Base-by-base conservation (phyloP, 2,113 vertebrate species). In the Thryonomys swinderianus region DNA sequence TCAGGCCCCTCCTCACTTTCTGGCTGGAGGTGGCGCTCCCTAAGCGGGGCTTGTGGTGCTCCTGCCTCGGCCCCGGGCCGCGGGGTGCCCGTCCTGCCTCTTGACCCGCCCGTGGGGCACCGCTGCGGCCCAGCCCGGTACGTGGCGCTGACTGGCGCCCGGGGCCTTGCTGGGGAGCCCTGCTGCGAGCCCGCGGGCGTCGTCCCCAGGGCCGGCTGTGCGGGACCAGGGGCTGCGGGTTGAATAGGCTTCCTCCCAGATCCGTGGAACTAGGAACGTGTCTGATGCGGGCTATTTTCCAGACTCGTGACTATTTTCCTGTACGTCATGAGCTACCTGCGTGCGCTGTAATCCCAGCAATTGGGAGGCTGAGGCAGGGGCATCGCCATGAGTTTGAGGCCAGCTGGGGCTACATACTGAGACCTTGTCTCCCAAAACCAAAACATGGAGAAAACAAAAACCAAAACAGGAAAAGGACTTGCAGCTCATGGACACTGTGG, bases 401-500 rank as follows among this genome's bases (percentile, higher is more conserved):
- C 66, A 69, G 66, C 13, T 6, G 14, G 42, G 71, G 42, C 5
- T 14, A 45, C 71, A 45, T 3, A 45, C 25, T 7, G 40, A 45
- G 40, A 30, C 25, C 6, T 6, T 76, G 25, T 17, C 73, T 48
- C 14, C 27, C 27, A 74, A 48, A 16, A 32, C 30, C 48, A 51
- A 51, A 51, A 51, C 48, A 51, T 7, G 48, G 10, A 51, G 48
- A 25, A 27, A 9, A 13, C 27, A 5, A 30, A 16, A 62, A 57
- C 30, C 66, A 37, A 48, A 73, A 48, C 71, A 48, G 14, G 5
- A 85, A 67, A 67, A 16, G 61, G 3, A 10, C 7, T 10, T 16
- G 13, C 2, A 1, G 8, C 8, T 37, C 32, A 1, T 25, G 9
- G 6, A 0, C 8, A 12, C 21, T 21, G 3, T 42, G 16, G 53